These are phyloP conservation scores for Drosophila ercepeae DNA, from an alignment of 1,140 invertebrate genomes.

Conservation along the genomic window DNA sequence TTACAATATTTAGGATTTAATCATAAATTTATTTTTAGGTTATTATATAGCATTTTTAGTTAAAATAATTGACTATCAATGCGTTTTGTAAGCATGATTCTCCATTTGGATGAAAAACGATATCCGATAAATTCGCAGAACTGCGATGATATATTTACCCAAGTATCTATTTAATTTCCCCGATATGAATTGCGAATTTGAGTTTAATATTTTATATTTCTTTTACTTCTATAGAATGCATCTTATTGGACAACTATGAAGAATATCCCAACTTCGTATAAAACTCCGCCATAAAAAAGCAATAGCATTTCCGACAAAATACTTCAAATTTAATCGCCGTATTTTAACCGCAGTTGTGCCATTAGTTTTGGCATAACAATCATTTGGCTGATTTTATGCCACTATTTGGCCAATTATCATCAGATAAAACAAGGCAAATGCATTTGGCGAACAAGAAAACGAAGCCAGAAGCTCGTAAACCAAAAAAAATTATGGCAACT, in stretches of 20 bases:
- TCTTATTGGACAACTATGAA: not conserved
- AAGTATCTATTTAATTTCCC: too few species aligned
- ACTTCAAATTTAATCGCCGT: not conserved
- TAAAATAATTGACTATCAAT: too few species aligned
- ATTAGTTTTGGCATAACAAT: slow-evolving; percentile 21
- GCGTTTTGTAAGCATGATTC: too few species aligned
- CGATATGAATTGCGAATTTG: too few species aligned
- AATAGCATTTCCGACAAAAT: slow-evolving; percentile 8
- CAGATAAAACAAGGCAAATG: slow-evolving; percentile 28
- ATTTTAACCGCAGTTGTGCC: not conserved
- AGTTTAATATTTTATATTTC: too few species aligned
- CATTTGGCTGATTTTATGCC: slow-evolving; percentile 21
- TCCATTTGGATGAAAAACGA: too few species aligned
- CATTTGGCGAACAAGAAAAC: slow-evolving; percentile 18
- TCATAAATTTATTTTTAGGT: too few species aligned
- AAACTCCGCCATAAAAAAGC: not conserved
- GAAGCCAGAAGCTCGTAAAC: slow-evolving; percentile 13
- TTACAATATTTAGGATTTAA: too few species aligned
- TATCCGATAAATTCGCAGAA: too few species aligned
- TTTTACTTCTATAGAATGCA: too few species aligned
- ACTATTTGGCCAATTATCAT: slow-evolving; percentile 18
- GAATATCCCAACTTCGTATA: not conserved
- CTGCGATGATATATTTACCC: too few species aligned
- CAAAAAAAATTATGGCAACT: slow-evolving; percentile 22
- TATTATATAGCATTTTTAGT: too few species aligned